Base-by-base conservation (phyloP, 2,113 vertebrate species). In the Scomber japonicus region DNA sequence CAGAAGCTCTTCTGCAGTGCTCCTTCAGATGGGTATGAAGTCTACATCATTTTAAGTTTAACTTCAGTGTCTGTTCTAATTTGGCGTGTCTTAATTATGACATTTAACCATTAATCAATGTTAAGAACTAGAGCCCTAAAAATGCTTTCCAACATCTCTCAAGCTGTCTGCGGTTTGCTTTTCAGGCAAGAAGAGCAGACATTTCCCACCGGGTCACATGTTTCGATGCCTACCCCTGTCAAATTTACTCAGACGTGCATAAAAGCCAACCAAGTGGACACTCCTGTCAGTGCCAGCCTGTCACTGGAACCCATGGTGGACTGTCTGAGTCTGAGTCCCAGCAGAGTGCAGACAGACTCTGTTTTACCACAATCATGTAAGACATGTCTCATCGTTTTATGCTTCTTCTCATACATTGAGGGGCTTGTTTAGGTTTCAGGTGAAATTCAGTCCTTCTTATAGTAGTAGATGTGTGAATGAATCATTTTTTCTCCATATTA, bases 351-450 rank as follows among this genome's bases (percentile, higher is more conserved):
- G 30, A 59, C 94, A 12, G 92, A 93, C 0, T 64, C 93, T 3
- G 81, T 73, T 27, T 87, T 99, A 89, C 95, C 97, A 67, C 94
- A 84, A 21, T 93, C 91, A 83, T 90, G 98, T 99, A 88, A 94
- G 94, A 27, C 0, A 0, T 27, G 19, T 12, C 55, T 40, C 10
- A 15, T 14, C 44, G 3, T n/a, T 5, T 51, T 24, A 19, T 64
- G 13, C 8, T 35, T 19, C 35, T 9, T 40, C 35, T 40, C 31
- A 55, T 9, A 15, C 54, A 17, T 54, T 16, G 24, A 44, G 62
- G n/a, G 9, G 13, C 31, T 14, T 8, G 1, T 30, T 15, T 11
- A 17, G 51, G 35, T 16, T 40, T 35, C 30, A 31, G 4, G 17
- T 35, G 35, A 8, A 35, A 35, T 35, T 35, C 35, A 35, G 12